Evolutionary conservation across 2,888 invertebrate species (phyloP), one percentile per base, ranked within the genome.

Genomic region (Spatulosminthurus flaviceps): DNA sequence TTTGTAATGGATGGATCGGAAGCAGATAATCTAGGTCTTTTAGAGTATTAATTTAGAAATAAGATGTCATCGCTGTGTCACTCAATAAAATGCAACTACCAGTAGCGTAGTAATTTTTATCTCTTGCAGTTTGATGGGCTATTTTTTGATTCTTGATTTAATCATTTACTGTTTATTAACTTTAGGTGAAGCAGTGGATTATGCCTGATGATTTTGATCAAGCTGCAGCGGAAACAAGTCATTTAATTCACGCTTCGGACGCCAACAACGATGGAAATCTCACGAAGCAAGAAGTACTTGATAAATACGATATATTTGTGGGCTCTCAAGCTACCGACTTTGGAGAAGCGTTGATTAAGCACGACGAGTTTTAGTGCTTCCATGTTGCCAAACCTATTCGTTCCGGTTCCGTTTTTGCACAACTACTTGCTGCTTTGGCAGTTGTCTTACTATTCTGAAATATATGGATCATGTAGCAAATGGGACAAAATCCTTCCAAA

Each of bases 321-420:
- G 98, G 98, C 51, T 98, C 98, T 0, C 98, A 99, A 88, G 98
- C 97, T 0, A 99, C 98, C 0, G 98, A 99, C 89, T 99, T 98
- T 88, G 98, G 99, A 0, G 97, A 98, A 87, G 97, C 97, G 7
- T 89, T 99, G 21, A 92, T 93, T 0, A 91, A 96, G 85, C 99
- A 99, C 87, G 98, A 98, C 87, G 98, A 98, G 88, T 97, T 98
- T 89, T 98, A 61, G 28, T 61, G 5, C 64, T 9, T 64, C 64
- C 11, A 22, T 64, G 24, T 26, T 24, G 22, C 2, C 64, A 64
- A 26, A 64, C 64, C 24, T 13, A 16, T n/a, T 22, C 13, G 11
- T 22, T 16, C 26, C 64, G 16, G 51, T 19, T 19, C 4, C 13
- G 13, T 41, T 41, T 41, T 41, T 41, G 13, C 13, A 41, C 41